Evolutionary conservation across 2,797 vertebrate species (phyloP), one percentile per base, ranked within the genome.

Genomic region (Hypotaenidia philippensis): DNA sequence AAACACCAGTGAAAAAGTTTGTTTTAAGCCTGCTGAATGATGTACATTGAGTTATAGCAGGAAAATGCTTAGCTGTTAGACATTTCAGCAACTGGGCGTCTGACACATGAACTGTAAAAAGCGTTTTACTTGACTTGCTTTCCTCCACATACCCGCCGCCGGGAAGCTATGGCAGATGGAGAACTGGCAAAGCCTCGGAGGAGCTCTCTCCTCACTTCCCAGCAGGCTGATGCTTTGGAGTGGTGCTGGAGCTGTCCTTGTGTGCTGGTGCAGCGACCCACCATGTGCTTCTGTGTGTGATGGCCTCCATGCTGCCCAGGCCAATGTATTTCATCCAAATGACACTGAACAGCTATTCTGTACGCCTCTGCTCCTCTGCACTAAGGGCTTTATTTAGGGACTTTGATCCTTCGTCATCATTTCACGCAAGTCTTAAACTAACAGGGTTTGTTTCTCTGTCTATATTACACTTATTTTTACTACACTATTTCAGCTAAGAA

Each of bases 371-470:
- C 44, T 61, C 25, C 69, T 93, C 82, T 86, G 20, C 12, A 84
- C 80, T 86, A 72, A 77, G 29, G 83, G 68, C 56, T 94, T 83
- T 89, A 63, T 80, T 72, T 38, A 55, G 44, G 77, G 41, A 87
- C 55, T 80, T 90, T 6, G 90, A 57, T 44, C 34, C 79, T 89
- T 71, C 60, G 91, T 78, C 77, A 83, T 55, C 25, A 29, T 70
- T 90, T 85, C 75, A 57, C 41, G 70, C 26, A 71, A 75, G 38
- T 78, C 44, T n/a, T 97, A 96, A 96, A 96, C 63, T 83, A 97
- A 96, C n/a, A 71, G 66, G 57, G 83, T 76, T 65, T 0, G 2
- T 89, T 96, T 61, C 44, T 83, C 32, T 70, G 56, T 53, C 94
- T 87, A 89, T 69, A 27, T 25, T 84, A 59, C 60, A 29, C 93